These are phyloP conservation scores for Drosophila nr. perissopoda DNA, from an alignment of 2,888 invertebrate genomes.

Conservation along the genomic window DNA sequence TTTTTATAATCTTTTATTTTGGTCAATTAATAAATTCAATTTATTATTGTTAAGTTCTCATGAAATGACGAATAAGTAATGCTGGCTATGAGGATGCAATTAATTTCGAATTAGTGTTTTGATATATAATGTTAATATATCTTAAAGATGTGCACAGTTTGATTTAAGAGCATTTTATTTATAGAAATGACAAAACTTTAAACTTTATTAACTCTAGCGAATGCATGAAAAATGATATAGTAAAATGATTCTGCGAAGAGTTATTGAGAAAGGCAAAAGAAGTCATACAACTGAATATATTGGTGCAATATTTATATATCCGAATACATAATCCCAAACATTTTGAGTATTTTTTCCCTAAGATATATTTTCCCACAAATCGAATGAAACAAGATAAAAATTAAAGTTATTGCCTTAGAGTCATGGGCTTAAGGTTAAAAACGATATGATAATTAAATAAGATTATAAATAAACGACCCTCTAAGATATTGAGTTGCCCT, in stretches of 20 bases:
- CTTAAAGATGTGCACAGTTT: neutral
- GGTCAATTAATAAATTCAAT: neutral
- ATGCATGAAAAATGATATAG: neutral
- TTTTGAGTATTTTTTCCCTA: neutral
- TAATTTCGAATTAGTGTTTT: neutral
- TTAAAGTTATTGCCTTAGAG: neutral
- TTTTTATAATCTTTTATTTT: neutral
- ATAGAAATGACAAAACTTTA: neutral
- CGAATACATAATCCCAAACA: accelerated
- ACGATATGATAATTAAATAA: no score
- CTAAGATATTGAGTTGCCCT: neutral
- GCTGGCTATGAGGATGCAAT: neutral
- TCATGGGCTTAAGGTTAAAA: neutral
- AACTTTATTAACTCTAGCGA: neutral
- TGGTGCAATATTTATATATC: neutral
- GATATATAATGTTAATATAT: neutral
- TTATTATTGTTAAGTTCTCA: neutral
- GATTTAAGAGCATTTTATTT: neutral
- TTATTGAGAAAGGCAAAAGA: neutral
- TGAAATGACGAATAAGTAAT: neutral
- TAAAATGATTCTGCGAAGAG: neutral
- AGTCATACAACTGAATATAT: neutral
- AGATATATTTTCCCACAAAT: neutral
- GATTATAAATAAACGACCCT: slow-evolving; percentile 3
- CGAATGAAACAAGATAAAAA: neutral